Conservation (phyloP, 2,113 vertebrate species). For the Hippocampus zosterae region DNA sequence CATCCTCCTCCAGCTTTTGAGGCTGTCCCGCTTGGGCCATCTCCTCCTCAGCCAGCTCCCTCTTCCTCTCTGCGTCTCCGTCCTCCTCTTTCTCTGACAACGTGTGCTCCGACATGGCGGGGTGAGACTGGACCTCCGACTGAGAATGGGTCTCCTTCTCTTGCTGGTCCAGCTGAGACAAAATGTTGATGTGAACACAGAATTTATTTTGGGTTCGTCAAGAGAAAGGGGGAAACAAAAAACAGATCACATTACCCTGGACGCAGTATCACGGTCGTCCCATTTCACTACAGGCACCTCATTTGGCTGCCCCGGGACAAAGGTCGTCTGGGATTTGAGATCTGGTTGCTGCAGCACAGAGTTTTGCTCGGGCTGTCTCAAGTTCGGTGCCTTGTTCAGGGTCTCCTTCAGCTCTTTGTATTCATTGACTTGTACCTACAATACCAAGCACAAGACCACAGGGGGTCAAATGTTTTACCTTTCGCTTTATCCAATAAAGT, state of each 20-base stretch:
- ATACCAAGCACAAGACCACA: conserved; percentile 12
- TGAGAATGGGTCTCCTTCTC: conserved; percentile 47
- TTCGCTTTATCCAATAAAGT: no score
- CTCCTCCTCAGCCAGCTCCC: conserved; percentile 85
- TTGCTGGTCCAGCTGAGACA: conserved; percentile 28
- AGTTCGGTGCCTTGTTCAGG: conserved; percentile 74
- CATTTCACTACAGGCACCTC: conserved; percentile 5
- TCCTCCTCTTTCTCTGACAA: conserved; percentile 63
- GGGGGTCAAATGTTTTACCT: no score
- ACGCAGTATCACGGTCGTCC: conserved; percentile 14
- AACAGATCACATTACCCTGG: conserved; percentile 37
- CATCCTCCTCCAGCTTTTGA: conserved; percentile 76
- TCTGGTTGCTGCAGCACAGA: conserved; percentile 9
- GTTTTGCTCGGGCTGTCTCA: conserved; percentile 58
- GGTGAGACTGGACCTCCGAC: conserved; percentile 70
- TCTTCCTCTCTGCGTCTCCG: conserved; percentile 83
- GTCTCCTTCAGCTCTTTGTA: conserved; percentile 87
- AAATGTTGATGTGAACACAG: neutral
- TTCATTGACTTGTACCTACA: conserved; percentile 86
- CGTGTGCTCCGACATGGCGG: conserved; percentile 13
- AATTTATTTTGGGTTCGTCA: neutral
- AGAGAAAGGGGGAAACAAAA: neutral
- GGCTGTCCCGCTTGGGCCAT: conserved; percentile 83
- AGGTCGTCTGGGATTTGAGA: conserved; percentile 13
- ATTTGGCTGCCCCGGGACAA: neutral